phyloP scores from a whole-genome alignment of 2,888 invertebrate species.

The Crocallis elinguaria region DNA sequence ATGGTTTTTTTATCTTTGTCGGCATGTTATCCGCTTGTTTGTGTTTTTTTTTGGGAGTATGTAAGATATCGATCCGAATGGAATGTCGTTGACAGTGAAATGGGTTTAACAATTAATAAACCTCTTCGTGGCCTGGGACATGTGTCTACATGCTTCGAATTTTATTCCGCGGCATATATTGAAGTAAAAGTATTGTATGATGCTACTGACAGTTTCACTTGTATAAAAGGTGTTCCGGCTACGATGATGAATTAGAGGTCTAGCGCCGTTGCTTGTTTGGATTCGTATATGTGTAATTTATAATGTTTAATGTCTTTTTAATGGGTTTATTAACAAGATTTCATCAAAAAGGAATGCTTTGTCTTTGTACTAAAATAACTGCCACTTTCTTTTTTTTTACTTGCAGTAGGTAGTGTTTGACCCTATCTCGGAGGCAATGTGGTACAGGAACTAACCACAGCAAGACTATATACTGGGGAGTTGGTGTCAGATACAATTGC shows the following conservation, averaged over 20 bases:
- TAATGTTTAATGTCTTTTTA: conserved; percentile 4
- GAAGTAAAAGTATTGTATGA: conserved; percentile 38
- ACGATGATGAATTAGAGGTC: conserved; percentile 33
- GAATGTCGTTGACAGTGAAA: conserved; percentile 82
- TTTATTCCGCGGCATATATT: conserved; percentile 47
- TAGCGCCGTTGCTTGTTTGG: conserved; percentile 5
- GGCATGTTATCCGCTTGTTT: conserved; percentile 53
- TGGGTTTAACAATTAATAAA: conserved; percentile 83
- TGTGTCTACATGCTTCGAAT: conserved; percentile 64
- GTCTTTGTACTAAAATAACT: too few species aligned
- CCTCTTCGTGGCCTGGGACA: conserved; percentile 62
- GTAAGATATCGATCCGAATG: conserved; percentile 72
- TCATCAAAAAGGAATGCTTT: background rate
- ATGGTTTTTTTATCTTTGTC: conserved; percentile 73
- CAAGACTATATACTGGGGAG: too few species aligned
- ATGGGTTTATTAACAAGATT: background rate
- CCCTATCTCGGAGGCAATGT: too few species aligned
- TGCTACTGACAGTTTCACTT: conserved; percentile 40
- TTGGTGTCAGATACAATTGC: too few species aligned
- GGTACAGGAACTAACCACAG: too few species aligned
- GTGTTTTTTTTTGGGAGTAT: conserved; percentile 60
- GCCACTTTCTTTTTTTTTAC: background rate
- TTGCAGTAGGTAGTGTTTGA: too few species aligned
- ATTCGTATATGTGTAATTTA: conserved; percentile 6
- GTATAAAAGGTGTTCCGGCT: conserved; percentile 30